Evolutionary conservation across 2,888 invertebrate genomes (phyloP), one percentile per base, ranked within the genome.

Genomic region (Serripes groenlandicus): DNA sequence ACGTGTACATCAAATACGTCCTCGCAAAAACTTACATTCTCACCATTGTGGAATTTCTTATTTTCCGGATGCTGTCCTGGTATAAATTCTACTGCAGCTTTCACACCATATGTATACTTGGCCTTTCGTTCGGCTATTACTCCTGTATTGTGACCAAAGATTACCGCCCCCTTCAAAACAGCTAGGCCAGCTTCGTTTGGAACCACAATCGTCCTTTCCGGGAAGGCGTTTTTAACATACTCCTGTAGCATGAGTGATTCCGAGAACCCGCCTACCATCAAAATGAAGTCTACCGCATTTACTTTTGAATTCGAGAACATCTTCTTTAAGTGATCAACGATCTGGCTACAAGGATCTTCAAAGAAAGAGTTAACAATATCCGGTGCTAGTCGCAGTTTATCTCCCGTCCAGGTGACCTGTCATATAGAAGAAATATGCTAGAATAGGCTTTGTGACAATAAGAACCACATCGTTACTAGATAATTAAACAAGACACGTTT

Each of bases 161-260:
- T 56, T 1, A 89, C 88, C 0, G 88, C 88, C 0, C 88, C 88
- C 69, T 87, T 87, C 5, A 89, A 78, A 9, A 89, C 86, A 15
- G 85, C 84, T 18, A 87, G 60, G 0, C 87, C 88, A 0, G 89
- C 73, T 4, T 89, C 89, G 21, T 71, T 78, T 21, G 89, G 89
- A 34, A 89, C 82, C n/a, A 87, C 81, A 0, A 89, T 23, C 37
- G 69, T 78, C 49, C 49, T 42, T n/a, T 62, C n/a, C 5, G 49
- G 66, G 32, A 83, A 83, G 5, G 9, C 35, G 0, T 34, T n/a
- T 26, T 34, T 54, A 18, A 83, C 30, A 11, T 52, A 66, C 3
- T 58, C 28, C 21, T 74, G 75, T 34, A 83, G 30, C 78, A 83
- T 72, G 15, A 3, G 26, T 3, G 78, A 83, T 54, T 83, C 72